These are phyloP conservation scores for Carpatolechia fugitivella DNA, from an alignment of 2,888 invertebrate genomes.

Conservation along the genomic window DNA sequence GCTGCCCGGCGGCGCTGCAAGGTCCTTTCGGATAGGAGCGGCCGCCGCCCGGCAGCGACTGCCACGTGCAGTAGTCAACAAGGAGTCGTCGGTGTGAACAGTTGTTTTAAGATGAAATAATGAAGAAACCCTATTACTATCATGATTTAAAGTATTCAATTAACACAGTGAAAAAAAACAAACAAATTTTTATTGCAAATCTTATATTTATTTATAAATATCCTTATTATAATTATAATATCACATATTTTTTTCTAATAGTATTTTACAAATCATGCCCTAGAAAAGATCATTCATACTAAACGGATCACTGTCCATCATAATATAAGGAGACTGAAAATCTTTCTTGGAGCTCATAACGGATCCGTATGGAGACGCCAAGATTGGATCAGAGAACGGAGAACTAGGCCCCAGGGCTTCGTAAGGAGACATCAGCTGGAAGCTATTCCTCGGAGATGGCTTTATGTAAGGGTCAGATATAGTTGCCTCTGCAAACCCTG, in stretches of 20 bases:
- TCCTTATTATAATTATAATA: neutral
- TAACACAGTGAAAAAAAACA: too few relatives aligned
- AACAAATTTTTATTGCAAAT: neutral
- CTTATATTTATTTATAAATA: neutral
- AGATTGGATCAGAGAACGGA: constrained; percentile 31
- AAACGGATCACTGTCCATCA: constrained; percentile 44
- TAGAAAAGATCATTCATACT: constrained; percentile 39
- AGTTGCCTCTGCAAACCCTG: constrained; percentile 28
- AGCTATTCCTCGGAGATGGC: constrained; percentile 29
- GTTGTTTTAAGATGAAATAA: too few relatives aligned
- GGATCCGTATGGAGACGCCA: constrained; percentile 29
- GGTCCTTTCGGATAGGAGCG: too few relatives aligned
- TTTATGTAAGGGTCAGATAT: constrained; percentile 1
- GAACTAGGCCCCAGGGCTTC: constrained; percentile 40
- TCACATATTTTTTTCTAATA: too few relatives aligned
- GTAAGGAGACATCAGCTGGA: constrained; percentile 48
- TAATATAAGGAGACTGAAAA: constrained; percentile 47
- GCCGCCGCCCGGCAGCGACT: too few relatives aligned
- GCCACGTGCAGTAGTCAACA: too few relatives aligned
- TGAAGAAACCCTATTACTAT: too few relatives aligned
- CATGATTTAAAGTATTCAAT: too few relatives aligned
- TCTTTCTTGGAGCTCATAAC: constrained; percentile 37
- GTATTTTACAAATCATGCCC: constrained; percentile 2
- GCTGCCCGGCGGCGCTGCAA: too few relatives aligned
- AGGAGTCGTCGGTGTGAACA: too few relatives aligned